phyloP scores from a whole-genome alignment of 1,140 invertebrate genomes.

The Eupristina koningsbergeri region DNA sequence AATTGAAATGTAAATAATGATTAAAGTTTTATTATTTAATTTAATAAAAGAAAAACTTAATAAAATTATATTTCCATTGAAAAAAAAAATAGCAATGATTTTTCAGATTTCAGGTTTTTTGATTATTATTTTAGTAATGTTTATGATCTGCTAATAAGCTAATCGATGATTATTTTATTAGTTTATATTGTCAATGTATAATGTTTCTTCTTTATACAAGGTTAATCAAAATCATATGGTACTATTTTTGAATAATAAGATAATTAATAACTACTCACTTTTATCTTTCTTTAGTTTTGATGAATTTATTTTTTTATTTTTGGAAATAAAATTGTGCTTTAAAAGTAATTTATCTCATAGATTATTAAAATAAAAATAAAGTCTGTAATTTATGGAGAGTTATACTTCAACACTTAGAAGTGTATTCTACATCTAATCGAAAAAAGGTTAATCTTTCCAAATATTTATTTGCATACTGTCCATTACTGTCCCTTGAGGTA shows the following conservation, averaged over 20 bases:
- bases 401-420: slow-evolving; percentile 21
- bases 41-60: too few relatives aligned
- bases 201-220: too few relatives aligned
- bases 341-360: not conserved
- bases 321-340: not conserved
- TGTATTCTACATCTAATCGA: slow-evolving; percentile 9
- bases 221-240: too few relatives aligned
- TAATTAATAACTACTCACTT: not conserved
- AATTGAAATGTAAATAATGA: too few relatives aligned
- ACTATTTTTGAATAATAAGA: too few relatives aligned
- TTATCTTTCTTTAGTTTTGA: not conserved
- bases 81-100: not conserved
- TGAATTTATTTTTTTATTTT: not conserved
- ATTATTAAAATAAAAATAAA: slow-evolving; percentile 22
- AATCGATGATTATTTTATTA: not conserved
- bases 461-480: slow-evolving; percentile 33
- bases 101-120: not conserved
- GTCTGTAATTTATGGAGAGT: slow-evolving; percentile 18
- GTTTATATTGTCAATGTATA: not conserved
- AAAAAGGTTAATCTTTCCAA: slow-evolving; percentile 25
- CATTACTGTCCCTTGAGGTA: slow-evolving; percentile 22
- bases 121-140: slow-evolving; percentile 3
- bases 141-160: not conserved
- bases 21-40: too few relatives aligned
- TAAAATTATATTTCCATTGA: too few relatives aligned